phyloP scores from a whole-genome alignment of 2,797 vertebrate species.

The Protosalanx chinensis region DNA sequence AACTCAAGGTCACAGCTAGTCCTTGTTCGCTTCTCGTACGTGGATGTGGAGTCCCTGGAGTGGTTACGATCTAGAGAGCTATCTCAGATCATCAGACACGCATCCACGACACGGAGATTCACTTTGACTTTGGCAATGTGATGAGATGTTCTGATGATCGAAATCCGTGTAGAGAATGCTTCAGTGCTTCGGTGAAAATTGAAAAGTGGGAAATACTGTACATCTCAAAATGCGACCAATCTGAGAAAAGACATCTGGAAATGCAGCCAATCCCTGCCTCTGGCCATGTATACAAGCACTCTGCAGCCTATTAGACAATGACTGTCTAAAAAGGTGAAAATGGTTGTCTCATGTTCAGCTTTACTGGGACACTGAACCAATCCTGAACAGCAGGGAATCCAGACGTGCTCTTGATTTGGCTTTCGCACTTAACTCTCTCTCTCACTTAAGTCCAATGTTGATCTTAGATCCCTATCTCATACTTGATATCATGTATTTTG shows the following conservation, averaged over 20 bases:
- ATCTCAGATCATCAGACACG: background rate
- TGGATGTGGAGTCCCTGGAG: no score
- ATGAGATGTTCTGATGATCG: constrained; percentile 2
- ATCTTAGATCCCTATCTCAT: no score
- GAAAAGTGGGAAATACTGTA: background rate
- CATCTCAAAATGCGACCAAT: background rate
- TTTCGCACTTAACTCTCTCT: no score
- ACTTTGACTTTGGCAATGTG: background rate
- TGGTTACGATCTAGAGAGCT: background rate
- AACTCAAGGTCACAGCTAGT: background rate
- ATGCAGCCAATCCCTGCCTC: background rate
- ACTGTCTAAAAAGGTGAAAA: background rate
- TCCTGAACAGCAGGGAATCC: no score
- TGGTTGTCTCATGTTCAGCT: background rate
- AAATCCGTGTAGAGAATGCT: background rate
- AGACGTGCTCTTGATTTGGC: no score
- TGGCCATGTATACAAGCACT: background rate
- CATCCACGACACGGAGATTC: background rate
- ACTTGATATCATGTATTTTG: no score
- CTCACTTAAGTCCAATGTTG: no score
- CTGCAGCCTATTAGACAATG: background rate
- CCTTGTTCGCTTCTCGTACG: background rate
- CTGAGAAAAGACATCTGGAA: no score
- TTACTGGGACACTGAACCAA: background rate
- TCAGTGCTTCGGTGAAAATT: background rate